These are phyloP conservation scores for Pavo muticus DNA, from an alignment of 2,113 vertebrate genomes.

Conservation along the genomic window DNA sequence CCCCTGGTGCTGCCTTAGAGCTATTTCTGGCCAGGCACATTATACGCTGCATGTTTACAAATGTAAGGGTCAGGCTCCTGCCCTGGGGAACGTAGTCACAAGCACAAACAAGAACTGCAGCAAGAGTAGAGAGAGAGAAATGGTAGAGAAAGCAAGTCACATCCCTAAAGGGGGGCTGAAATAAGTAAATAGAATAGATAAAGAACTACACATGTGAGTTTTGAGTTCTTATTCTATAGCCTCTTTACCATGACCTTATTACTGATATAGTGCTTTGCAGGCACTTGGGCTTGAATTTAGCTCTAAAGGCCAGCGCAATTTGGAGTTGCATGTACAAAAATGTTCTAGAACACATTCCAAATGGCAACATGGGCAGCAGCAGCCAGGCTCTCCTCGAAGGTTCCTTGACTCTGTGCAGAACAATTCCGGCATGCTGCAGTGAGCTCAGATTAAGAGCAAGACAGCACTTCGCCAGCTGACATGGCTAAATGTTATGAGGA, in stretches of 20 bases:
- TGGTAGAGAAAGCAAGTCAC: background rate
- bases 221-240: background rate
- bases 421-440: background rate
- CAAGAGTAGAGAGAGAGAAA: background rate
- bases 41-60: background rate
- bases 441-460: background rate
- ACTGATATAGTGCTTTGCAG: background rate
- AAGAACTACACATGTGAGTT: no score
- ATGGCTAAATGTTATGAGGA: background rate
- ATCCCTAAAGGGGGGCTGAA: background rate
- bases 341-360: background rate
- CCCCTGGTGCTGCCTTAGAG: background rate
- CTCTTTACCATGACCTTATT: background rate
- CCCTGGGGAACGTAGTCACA: background rate
- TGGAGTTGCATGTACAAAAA: background rate
- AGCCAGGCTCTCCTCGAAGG: background rate
- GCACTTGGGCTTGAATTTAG: background rate
- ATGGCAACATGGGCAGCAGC: background rate
- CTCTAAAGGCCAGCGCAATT: background rate
- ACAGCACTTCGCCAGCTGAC: background rate
- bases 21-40: background rate
- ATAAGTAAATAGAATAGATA: background rate
- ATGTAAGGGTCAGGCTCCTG: background rate
- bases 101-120: background rate
- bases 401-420: background rate